Percentiles rank a stretch among this genome's conserved stretches.
Conservation (phyloP, 2,797 vertebrate species). For the Chelidonichthys spinosus region DNA sequence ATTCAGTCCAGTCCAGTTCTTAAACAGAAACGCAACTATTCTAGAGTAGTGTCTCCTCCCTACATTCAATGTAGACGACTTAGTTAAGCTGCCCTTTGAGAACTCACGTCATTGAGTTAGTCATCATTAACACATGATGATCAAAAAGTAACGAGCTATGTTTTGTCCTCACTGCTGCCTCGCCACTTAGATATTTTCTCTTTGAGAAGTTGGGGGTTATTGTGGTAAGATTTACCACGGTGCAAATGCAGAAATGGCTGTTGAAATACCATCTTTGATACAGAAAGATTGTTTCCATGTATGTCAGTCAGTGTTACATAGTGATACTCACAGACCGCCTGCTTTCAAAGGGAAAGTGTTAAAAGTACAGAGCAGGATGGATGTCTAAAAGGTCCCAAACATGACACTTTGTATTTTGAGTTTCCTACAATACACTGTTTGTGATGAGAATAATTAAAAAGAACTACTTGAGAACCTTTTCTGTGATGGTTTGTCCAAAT, state of each 20-base stretch:
- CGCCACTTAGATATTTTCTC: not conserved
- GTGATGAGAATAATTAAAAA: conserved; percentile 56
- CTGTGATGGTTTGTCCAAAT: conserved; percentile 21
- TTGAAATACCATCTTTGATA: not conserved
- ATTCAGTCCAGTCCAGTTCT: too few relatives aligned
- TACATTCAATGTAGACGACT: not conserved
- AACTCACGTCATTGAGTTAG: not conserved
- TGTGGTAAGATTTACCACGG: not conserved
- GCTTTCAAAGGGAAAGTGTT: conserved; percentile 45
- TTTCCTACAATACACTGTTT: conserved; percentile 60
- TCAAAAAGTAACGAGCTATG: not conserved
- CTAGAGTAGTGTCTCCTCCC: not conserved
- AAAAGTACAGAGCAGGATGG: conserved; percentile 18
- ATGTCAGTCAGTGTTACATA: conserved; percentile 15
- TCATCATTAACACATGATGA: not conserved
- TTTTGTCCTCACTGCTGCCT: not conserved
- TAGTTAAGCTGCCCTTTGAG: not conserved
- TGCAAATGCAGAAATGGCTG: not conserved
- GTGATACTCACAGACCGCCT: conserved; percentile 5
- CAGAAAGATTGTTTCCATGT: conserved; percentile 21
- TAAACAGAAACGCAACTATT: not conserved
- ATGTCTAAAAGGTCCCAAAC: conserved; percentile 19
- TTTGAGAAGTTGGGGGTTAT: not conserved
- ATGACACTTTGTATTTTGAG: conserved; percentile 54
- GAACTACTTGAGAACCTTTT: conserved; percentile 18